Evolutionary conservation across 2,797 vertebrate species (phyloP), one percentile per base, ranked within the genome.

Genomic region (Percopsis omiscomaycus): DNA sequence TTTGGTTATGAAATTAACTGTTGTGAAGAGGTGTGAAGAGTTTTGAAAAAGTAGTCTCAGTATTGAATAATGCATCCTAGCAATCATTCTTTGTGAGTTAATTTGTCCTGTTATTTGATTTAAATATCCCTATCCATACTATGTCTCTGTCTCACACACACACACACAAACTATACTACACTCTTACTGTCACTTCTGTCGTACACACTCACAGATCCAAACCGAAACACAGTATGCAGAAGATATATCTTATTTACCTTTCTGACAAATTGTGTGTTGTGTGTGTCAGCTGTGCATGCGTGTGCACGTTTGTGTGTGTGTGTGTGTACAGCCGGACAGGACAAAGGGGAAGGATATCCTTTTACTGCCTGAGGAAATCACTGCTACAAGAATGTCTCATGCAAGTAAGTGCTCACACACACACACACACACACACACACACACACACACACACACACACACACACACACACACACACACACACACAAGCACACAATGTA

Each of bases 311-410:
- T 59, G 44, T 28, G 69, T 60, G 73, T 73, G 69, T 65, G 71
- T 77, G 78, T 82, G 64, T 52, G 74, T 61, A 56, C 62, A 62
- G 49, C 73, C 64, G 76, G 84, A 83, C 81, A 82, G 82, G 80
- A 55, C 74, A 72, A 81, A 83, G 74, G 68, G 78, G 78, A 72
- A 89, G 85, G 84, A 88, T 87, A 89, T 89, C 88, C 89, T 86
- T 83, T 88, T 88, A 87, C 87, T 71, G 83, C 82, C 84, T 75
- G 75, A 69, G 84, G 85, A 88, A 89, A 86, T 77, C 67, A 77
- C 64, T 63, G 68, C 73, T 69, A 79, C 72, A 85, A 68, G 88
- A 87, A 91, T 88, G 82, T 88, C 75, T 84, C 84, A 80, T 84
- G 77, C 82, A 75, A 61, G 50, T 51, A 45, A 46, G 68, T 27